A percentile compares a stretch with the other conserved stretches of the same genome.
Evolutionary conservation across 1,140 invertebrate species (phyloP).

Genomic region (Drusus annulatus): DNA sequence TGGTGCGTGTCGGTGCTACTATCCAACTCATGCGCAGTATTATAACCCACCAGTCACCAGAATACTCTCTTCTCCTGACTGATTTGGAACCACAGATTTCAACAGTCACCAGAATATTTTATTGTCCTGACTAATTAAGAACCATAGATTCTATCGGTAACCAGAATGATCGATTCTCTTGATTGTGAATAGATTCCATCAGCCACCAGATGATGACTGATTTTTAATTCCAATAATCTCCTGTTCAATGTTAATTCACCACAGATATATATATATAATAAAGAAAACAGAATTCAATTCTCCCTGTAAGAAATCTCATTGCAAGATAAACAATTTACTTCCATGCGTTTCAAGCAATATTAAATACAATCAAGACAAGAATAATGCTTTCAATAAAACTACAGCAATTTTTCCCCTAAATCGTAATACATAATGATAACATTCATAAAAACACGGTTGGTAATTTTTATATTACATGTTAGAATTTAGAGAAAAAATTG

Average conservation of each 20-base stretch:
- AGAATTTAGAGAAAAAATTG: not conserved
- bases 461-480: not conserved
- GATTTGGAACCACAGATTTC: not conserved
- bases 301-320: not conserved
- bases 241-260: too few relatives aligned
- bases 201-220: too few relatives aligned
- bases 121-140: not conserved
- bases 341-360: constrained; percentile 15
- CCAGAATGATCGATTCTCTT: too few relatives aligned
- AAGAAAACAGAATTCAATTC: not conserved
- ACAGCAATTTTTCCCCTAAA: too few relatives aligned
- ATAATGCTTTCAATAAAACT: too few relatives aligned
- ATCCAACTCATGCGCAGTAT: not conserved
- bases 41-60: not conserved
- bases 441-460: too few relatives aligned
- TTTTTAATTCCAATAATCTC: too few relatives aligned
- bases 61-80: not conserved
- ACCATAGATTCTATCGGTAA: too few relatives aligned
- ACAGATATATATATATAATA: too few relatives aligned
- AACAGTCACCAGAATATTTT: not conserved
- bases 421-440: too few relatives aligned
- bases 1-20: constrained; percentile 65
- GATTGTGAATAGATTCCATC: too few relatives aligned
- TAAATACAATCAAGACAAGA: not conserved
- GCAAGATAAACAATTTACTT: not conserved